These are phyloP conservation scores for Numenius phaeopus DNA, from an alignment of 2,797 vertebrate species.

Conservation along the genomic window DNA sequence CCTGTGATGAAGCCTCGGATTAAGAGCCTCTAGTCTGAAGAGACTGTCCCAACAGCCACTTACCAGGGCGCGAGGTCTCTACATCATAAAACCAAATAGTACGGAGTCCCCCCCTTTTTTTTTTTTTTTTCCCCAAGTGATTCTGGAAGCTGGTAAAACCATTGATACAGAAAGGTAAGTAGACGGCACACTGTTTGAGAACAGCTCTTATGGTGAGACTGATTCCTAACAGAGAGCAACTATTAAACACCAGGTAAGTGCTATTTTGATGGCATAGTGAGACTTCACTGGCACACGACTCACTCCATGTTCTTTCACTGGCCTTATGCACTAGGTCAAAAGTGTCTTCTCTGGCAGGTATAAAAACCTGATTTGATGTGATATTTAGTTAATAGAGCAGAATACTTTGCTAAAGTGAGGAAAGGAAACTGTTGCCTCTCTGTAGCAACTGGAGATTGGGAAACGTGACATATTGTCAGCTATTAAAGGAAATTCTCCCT, in stretches of 20 bases:
- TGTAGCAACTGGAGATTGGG: neutral
- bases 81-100: neutral
- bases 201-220: neutral
- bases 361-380: neutral
- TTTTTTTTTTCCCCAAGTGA: neutral
- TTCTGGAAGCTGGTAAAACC: neutral
- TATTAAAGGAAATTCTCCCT: neutral
- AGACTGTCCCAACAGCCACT: neutral
- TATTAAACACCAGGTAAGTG: neutral
- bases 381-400: neutral
- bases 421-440: neutral
- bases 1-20: neutral
- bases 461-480: neutral
- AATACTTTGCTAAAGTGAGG: neutral
- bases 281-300: neutral
- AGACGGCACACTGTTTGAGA: neutral
- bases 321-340: neutral
- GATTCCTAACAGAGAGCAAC: neutral
- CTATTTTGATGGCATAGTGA: neutral
- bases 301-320: neutral
- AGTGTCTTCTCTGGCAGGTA: neutral
- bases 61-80: neutral
- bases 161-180: neutral
- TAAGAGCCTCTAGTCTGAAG: neutral
- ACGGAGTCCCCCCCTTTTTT: rapidly evolving